Evolutionary conservation across 2,113 vertebrate genomes (phyloP), one percentile per base, ranked within the genome.

Genomic region (Chamaetylas fuelleborni): DNA sequence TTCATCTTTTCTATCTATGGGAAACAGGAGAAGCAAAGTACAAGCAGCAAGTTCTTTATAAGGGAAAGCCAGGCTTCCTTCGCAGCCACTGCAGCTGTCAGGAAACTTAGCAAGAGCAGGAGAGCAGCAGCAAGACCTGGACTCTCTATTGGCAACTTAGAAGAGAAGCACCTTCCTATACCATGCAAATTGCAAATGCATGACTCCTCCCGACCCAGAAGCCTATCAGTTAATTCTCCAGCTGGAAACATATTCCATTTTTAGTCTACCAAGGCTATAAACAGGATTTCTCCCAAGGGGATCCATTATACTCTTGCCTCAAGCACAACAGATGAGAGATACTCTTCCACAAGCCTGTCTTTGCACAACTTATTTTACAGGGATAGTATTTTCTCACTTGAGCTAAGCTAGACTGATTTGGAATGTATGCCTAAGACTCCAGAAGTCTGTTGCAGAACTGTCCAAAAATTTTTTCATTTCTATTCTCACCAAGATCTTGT

Each of bases 111-210:
- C 17, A 66, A 60, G 16, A 11, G 17, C 57, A 31, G 6, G 53
- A 93, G 2, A 79, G 19, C 31, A 71, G 31, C 42, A 91, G 65
- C n/a, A 76, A 77, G 31, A 73, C 50, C 54, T 48, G 26, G 11
- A 25, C 12, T 66, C 48, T 45, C 61, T 33, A 23, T 23, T 13
- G 31, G 31, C 18, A 57, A 23, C 54, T 77, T 38, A 29, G 24
- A 14, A 53, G 14, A 76, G 14, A 65, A 31, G 9, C 19, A 53
- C 11, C 45, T 66, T 92, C 25, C 45, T 26, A 1, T 12, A 40
- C 5, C 0, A 0, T 29, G 29, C 38, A 80, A 62, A 64, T 2
- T 57, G 58, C 50, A 82, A 90, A 82, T 1, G 3, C 6, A 3
- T 0, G 0, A 64, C 16, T n/a, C 18, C 33, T 70, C 48, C 50